Percentiles rank a stretch among this genome's conserved stretches.
Evolutionary conservation across 2,113 vertebrate species (phyloP).

Genomic region (Lepus americanus): DNA sequence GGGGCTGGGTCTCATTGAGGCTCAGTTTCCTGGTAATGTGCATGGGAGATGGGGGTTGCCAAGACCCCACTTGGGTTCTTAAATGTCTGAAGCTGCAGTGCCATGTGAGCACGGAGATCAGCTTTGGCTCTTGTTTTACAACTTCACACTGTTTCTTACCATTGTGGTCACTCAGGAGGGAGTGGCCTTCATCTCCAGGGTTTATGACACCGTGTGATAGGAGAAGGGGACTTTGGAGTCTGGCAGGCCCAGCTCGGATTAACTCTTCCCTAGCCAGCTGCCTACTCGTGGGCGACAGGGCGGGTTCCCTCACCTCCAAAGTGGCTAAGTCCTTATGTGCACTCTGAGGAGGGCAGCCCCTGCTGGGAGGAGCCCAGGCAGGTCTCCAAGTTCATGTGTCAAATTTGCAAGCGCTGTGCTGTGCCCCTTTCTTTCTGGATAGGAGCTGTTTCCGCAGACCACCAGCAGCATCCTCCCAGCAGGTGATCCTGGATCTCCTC

Average conservation of each 20-base stretch:
- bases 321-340: neutral
- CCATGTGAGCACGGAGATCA: neutral
- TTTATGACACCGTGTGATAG: neutral
- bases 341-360: accelerated
- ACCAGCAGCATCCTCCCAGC: no score
- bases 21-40: neutral
- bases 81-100: slow-evolving; percentile 38
- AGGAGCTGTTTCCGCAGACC: neutral
- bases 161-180: neutral
- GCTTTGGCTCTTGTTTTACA: slow-evolving; percentile 28
- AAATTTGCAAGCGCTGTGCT: accelerated
- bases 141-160: neutral
- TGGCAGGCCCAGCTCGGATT: neutral
- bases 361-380: neutral
- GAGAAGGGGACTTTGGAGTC: neutral
- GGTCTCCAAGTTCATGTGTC: neutral
- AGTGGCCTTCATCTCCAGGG: neutral
- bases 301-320: neutral
- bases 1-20: slow-evolving; percentile 52
- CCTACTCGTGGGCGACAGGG: neutral
- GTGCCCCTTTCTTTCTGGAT: neutral
- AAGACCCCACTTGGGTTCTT: neutral
- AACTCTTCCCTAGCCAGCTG: neutral
- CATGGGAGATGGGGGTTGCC: neutral
- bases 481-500: neutral